A percentile compares a stretch with the other conserved stretches of the same genome.
These are phyloP conservation scores for Herminia tarsipennalis DNA, from an alignment of 2,888 invertebrate species.

Conservation along the genomic window DNA sequence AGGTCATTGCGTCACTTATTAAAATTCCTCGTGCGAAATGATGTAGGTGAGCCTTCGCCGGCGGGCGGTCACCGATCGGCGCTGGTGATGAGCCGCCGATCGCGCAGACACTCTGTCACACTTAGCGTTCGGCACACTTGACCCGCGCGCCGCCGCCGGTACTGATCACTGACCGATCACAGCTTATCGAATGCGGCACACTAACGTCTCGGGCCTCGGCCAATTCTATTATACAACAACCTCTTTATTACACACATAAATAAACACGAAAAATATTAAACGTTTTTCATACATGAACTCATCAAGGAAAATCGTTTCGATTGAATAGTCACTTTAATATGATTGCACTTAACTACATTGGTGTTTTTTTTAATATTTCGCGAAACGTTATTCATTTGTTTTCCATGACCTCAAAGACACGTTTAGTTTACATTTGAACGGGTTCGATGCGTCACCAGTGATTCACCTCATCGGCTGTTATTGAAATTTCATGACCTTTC, in stretches of 20 bases:
- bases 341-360: not conserved
- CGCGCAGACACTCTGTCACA: too few relatives aligned
- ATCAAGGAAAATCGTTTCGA: conserved; percentile 16
- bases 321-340: conserved; percentile 13
- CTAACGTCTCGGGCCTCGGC: conserved; percentile 23
- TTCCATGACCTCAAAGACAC: conserved; percentile 4
- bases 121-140: too few relatives aligned
- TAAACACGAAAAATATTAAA: conserved; percentile 26
- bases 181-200: conserved; percentile 14
- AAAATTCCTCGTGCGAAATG: conserved; percentile 56
- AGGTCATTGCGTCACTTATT: conserved; percentile 75
- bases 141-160: too few relatives aligned
- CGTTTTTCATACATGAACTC: conserved; percentile 15
- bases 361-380: conserved; percentile 1
- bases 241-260: conserved; percentile 20
- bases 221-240: conserved; percentile 20
- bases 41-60: conserved; percentile 51
- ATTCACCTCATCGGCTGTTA: conserved; percentile 48
- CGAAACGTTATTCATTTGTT: conserved; percentile 3
- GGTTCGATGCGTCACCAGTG: conserved; percentile 50
- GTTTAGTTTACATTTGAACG: conserved; percentile 18
- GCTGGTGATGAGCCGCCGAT: conserved; percentile 37
- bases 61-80: conserved; percentile 28
- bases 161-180: too few relatives aligned
- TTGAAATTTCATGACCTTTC: conserved; percentile 51